These are phyloP conservation scores for Byasa hedistus DNA, from an alignment of 2,888 invertebrate genomes.

Conservation along the genomic window DNA sequence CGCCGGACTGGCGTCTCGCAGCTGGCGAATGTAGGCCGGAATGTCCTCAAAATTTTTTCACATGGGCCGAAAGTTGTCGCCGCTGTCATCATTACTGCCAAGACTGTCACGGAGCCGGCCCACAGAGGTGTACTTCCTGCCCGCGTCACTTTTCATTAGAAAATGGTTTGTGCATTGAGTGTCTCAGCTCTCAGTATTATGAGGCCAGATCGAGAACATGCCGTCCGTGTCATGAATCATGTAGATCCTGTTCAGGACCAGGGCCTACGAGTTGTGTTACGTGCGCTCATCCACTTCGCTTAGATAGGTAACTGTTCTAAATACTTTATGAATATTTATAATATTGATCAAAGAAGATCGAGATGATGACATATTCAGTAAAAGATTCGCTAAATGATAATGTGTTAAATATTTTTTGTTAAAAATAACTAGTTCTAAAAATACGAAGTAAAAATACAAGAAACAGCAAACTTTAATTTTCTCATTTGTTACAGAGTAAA, in stretches of 20 bases:
- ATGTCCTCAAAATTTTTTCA: constrained; percentile 91
- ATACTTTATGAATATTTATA: background rate
- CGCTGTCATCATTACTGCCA: constrained; percentile 94
- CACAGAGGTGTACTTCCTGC: constrained; percentile 86
- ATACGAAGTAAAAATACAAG: background rate
- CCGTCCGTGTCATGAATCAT: constrained; percentile 84
- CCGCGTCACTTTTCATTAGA: constrained; percentile 85
- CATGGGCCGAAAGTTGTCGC: constrained; percentile 89
- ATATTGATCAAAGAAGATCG: no score
- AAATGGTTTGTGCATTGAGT: constrained; percentile 86
- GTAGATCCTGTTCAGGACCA: constrained; percentile 85
- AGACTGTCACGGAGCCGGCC: constrained; percentile 91
- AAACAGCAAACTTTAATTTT: background rate
- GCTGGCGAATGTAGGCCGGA: constrained; percentile 91
- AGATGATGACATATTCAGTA: no score
- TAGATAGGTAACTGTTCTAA: constrained; percentile 76
- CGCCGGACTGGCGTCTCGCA: constrained; percentile 88
- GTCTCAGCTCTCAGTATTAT: constrained; percentile 86
- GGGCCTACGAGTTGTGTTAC: constrained; percentile 85
- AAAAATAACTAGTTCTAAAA: no score
- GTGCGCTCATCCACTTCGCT: constrained; percentile 84
- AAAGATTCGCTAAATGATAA: no score
- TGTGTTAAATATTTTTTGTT: no score
- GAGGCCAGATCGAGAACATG: constrained; percentile 85
- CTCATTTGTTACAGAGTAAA: constrained; percentile 77